Evolutionary conservation across 1,140 invertebrate species (phyloP).

Genomic region (Scylla paramamosain): DNA sequence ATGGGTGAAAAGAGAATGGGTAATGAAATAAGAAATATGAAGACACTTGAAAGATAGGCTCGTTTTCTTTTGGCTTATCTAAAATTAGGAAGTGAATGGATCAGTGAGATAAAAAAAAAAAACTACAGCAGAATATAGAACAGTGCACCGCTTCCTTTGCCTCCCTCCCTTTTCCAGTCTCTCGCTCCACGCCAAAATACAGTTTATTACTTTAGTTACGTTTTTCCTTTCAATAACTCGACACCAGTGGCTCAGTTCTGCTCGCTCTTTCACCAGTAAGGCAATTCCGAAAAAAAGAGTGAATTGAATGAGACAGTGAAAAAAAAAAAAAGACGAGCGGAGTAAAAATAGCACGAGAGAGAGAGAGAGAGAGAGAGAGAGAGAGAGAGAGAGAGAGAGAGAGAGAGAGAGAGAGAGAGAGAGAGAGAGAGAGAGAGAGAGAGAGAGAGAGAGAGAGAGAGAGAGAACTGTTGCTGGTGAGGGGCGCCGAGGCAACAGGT

Average conservation of each 20-base stretch:
- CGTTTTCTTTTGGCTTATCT: too few species aligned
- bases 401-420: too few species aligned
- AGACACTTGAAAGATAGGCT: too few species aligned
- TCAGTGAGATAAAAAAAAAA: too few species aligned
- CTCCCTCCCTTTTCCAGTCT: not conserved
- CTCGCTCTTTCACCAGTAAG: not conserved
- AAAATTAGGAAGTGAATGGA: too few species aligned
- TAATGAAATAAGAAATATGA: too few species aligned
- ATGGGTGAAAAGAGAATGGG: too few species aligned
- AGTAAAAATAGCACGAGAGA: not conserved
- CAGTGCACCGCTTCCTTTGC: too few species aligned
- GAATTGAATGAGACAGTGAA: constrained; percentile 9
- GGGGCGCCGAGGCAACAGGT: not conserved
- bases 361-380: not conserved
- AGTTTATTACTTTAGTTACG: constrained; percentile 8
- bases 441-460: too few species aligned
- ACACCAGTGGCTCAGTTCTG: not conserved
- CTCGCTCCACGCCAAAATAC: not conserved
- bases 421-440: too few species aligned
- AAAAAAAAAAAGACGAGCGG: not conserved
- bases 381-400: too few species aligned
- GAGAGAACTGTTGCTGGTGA: not conserved
- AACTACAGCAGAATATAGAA: too few species aligned
- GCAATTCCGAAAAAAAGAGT: not conserved
- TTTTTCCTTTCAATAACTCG: constrained; percentile 23